phyloP scores from a whole-genome alignment of 2,888 invertebrate genomes.

The Ennomos quercinarius region DNA sequence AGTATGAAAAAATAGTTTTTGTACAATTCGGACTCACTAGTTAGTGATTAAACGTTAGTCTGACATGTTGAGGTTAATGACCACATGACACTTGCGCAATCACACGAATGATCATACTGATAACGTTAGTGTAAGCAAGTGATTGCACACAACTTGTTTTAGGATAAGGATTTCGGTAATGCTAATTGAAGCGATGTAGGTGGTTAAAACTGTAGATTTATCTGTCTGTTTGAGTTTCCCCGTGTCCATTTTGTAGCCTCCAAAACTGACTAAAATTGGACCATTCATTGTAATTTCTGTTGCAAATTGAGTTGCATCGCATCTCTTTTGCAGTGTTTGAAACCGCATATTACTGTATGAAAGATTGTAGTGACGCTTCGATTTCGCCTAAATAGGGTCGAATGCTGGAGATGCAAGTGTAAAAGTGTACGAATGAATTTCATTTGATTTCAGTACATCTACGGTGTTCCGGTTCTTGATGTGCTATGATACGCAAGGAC shows the following conservation, averaged over 20 bases:
- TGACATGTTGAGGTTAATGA: constrained; percentile 34
- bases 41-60: constrained; percentile 64
- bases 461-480: constrained; percentile 1
- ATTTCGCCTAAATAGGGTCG: constrained; percentile 48
- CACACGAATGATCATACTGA: not conserved
- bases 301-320: constrained; percentile 56
- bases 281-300: constrained; percentile 39
- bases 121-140: constrained; percentile 23
- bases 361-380: constrained; percentile 50
- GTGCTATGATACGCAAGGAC: constrained; percentile 1
- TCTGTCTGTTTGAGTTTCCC: constrained; percentile 41
- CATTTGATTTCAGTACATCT: not conserved
- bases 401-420: constrained; percentile 37
- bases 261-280: constrained; percentile 26
- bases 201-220: constrained; percentile 47
- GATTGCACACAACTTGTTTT: constrained; percentile 38
- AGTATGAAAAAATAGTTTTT: constrained; percentile 77
- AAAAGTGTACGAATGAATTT: not conserved
- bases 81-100: constrained; percentile 6
- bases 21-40: constrained; percentile 77
- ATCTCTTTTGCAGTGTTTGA: constrained; percentile 50
- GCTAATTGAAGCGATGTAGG: constrained; percentile 61
- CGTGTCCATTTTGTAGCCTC: constrained; percentile 12
- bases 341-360: constrained; percentile 59
- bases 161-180: constrained; percentile 53